Evolutionary conservation across 2,113 vertebrate genomes (phyloP), one percentile per base, ranked within the genome.

Genomic region (Eretmochelys imbricata): DNA sequence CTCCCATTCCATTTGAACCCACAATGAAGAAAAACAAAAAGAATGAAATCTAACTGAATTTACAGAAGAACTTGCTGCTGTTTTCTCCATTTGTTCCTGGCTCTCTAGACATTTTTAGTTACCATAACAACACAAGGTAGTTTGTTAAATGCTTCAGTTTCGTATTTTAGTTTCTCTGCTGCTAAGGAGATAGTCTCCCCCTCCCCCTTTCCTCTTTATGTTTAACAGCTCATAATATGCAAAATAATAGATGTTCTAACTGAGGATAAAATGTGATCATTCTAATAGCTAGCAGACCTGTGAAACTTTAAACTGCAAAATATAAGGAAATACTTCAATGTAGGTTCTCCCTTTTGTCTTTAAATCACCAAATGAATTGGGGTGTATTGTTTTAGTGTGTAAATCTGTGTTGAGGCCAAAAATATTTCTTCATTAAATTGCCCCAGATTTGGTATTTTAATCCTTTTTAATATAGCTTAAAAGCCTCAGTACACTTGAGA

Each of bases 51-150:
- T 72, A 4, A 24, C 12, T 50, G 80, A 92, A 93, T 10, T 86
- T 89, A 46, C 0, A 62, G 53, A 20, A 94, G 12, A 25, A 86
- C 95, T 93, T 91, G 62, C 62, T 31, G 13, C 78, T 69, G 50
- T 82, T 75, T n/a, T 57, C 9, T 6, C 27, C 1, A 22, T 89
- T 95, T 83, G 13, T 91, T 95, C 83, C 88, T 93, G 5, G 2
- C 90, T 91, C 69, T 93, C 85, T 89, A 57, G 87, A 85, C 57
- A 6, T 88, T 59, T n/a, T 95, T 96, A 90, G 95, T 98, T 98
- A 80, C 90, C 91, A 95, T 96, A 95, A 93, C 92, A 96, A 88
- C 91, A 91, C n/a, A 86, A 57, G 13, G 62, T 94, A 93, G 76
- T 94, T 49, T 84, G 59, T 87, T 85, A 94, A 87, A 79, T 89